Evolutionary conservation across 2,888 invertebrate species (phyloP).

Genomic region (Eurois occulta): DNA sequence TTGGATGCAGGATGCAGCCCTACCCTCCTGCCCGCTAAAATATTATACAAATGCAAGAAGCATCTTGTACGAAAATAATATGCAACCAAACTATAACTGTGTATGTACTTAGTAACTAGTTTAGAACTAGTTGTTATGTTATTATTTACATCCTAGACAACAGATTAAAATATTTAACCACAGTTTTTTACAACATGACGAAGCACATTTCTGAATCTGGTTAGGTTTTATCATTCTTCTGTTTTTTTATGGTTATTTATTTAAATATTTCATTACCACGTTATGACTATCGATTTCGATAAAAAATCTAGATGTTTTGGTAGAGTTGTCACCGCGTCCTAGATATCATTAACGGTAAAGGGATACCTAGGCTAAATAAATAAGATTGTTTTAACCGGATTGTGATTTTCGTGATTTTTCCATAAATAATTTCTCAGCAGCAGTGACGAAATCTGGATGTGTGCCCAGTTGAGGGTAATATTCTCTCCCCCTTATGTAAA

Average conservation of each 20-base stretch:
- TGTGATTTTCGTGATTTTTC: neutral
- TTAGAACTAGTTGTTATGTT: neutral
- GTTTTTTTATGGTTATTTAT: neutral
- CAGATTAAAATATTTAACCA: neutral
- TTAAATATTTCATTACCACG: neutral
- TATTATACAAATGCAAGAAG: too few species aligned
- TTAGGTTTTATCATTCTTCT: neutral
- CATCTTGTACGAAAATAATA: neutral
- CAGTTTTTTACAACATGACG: constrained; percentile 9
- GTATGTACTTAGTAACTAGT: too few species aligned
- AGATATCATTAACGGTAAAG: too few species aligned
- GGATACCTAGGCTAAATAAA: neutral
- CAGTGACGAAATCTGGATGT: too few species aligned
- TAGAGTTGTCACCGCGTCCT: neutral
- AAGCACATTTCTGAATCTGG: neutral
- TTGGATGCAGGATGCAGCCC: too few species aligned
- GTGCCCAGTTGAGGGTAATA: too few species aligned
- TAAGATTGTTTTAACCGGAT: neutral
- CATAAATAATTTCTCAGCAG: neutral
- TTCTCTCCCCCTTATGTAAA: too few species aligned
- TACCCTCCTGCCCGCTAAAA: too few species aligned
- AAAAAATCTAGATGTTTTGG: neutral
- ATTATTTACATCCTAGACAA: neutral
- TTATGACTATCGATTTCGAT: neutral
- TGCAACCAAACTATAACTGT: neutral